Conservation (phyloP, 2,797 vertebrate species). For the Cyclopterus lumpus region DNA sequence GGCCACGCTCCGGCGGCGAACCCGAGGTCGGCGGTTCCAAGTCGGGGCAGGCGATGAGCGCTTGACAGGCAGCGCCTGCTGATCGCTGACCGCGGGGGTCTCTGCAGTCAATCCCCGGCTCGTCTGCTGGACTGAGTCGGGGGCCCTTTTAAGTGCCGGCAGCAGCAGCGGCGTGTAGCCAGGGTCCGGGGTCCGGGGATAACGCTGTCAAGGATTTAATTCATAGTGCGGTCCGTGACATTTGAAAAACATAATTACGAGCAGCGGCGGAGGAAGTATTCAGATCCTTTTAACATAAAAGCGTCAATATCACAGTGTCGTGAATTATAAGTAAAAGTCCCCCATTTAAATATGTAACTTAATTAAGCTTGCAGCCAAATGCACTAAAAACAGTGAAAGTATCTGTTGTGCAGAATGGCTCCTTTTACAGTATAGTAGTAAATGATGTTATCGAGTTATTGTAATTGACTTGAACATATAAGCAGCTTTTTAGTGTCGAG, state of each 20-base stretch:
- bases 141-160: constrained; percentile 21
- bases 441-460: neutral
- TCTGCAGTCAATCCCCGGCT: constrained; percentile 42
- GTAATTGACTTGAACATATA: neutral
- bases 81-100: constrained; percentile 45
- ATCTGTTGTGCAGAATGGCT: neutral
- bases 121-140: constrained; percentile 25
- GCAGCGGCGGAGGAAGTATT: neutral
- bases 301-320: neutral
- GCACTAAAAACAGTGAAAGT: neutral
- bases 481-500: neutral
- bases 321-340: neutral
- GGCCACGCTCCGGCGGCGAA: neutral
- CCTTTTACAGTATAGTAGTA: neutral
- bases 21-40: constrained; percentile 36
- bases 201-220: constrained; percentile 34
- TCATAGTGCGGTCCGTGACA: constrained; percentile 30
- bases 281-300: constrained; percentile 1
- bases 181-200: constrained; percentile 25
- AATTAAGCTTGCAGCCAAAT: neutral
- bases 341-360: neutral
- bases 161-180: constrained; percentile 29
- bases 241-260: constrained; percentile 29
- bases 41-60: constrained; percentile 13
- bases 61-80: constrained; percentile 25